A percentile compares a stretch with the other conserved stretches of the same genome.
phyloP scores from a whole-genome alignment of 2,797 vertebrate genomes.

The Pseudopleuronectes americanus region DNA sequence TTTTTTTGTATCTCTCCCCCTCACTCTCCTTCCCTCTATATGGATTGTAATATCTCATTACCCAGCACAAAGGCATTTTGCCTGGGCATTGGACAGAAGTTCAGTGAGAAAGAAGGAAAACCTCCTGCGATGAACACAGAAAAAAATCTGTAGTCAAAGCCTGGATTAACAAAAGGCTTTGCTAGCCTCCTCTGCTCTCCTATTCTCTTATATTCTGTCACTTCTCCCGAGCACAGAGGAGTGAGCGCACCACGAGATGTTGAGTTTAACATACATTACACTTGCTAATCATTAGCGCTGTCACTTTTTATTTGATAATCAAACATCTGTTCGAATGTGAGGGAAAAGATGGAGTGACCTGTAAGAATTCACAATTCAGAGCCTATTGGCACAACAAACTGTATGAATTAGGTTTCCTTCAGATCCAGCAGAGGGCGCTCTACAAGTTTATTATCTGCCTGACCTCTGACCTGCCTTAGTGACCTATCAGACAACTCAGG shows the following conservation, averaged over 20 bases:
- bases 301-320: background rate
- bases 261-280: too few species aligned
- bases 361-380: background rate
- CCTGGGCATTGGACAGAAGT: constrained; percentile 57
- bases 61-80: constrained; percentile 61
- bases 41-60: constrained; percentile 73
- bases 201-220: constrained; percentile 20
- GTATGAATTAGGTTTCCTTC: background rate
- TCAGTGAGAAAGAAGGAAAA: constrained; percentile 61
- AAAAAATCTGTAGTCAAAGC: constrained; percentile 66
- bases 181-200: constrained; percentile 2
- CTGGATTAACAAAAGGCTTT: constrained; percentile 62
- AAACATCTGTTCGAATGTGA: background rate
- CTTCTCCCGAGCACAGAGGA: constrained; percentile 9
- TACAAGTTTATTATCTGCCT: background rate
- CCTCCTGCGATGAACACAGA: constrained; percentile 57
- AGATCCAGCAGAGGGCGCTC: background rate
- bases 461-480: background rate
- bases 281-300: background rate
- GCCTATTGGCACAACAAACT: background rate
- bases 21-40: constrained; percentile 54
- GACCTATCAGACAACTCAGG: background rate
- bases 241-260: background rate
- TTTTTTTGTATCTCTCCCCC: constrained; percentile 31
- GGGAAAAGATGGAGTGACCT: background rate